Conservation (phyloP, 2,113 vertebrate species). For the Aythya baeri region DNA sequence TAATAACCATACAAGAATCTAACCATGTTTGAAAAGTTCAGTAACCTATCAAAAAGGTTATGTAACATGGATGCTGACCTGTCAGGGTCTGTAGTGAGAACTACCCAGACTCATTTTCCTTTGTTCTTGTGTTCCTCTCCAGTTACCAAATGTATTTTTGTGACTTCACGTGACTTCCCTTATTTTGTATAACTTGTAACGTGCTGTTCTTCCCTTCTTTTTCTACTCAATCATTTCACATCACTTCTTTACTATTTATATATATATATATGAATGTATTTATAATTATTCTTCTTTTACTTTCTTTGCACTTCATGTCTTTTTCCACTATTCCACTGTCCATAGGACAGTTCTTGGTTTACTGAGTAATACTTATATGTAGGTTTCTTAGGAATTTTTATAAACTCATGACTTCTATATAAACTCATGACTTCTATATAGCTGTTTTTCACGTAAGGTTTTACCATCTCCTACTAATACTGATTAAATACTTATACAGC, state of each 20-base stretch:
- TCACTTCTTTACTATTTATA: background rate
- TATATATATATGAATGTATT: background rate
- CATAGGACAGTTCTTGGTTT: background rate
- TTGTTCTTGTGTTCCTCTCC: background rate
- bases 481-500: background rate
- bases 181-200: background rate
- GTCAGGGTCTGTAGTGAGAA: background rate
- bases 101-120: background rate
- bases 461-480: background rate
- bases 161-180: background rate
- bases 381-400: background rate
- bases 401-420: background rate
- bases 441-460: background rate
- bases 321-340: background rate
- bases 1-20: background rate
- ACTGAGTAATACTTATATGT: background rate
- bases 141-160: background rate
- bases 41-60: background rate
- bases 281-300: background rate
- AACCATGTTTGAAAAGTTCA: background rate
- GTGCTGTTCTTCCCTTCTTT: background rate
- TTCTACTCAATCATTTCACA: background rate
- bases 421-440: background rate
- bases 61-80: background rate
- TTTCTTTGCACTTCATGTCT: background rate